Evolutionary conservation across 1,140 invertebrate genomes (phyloP).

Genomic region (Drosophila littoralis): DNA sequence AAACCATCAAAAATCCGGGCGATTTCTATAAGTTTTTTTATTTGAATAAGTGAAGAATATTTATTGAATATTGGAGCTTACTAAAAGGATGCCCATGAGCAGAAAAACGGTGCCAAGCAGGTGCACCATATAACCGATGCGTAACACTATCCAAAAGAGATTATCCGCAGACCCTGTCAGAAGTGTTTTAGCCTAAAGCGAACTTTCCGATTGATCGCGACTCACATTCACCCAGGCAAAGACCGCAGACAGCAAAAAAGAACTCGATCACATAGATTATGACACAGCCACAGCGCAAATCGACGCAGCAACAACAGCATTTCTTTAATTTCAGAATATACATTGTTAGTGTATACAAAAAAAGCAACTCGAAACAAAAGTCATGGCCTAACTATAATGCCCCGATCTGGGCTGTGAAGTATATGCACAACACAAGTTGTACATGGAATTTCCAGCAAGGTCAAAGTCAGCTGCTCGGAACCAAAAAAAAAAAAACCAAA

Average conservation of each 20-base stretch:
- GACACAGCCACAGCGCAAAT: slow-evolving; percentile 25
- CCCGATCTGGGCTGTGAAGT: slow-evolving; percentile 14
- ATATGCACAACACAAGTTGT: slow-evolving; percentile 23
- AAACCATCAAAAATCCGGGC: not conserved
- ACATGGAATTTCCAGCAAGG: slow-evolving; percentile 45
- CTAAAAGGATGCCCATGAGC: slow-evolving; percentile 34
- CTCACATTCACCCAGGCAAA: slow-evolving; percentile 47
- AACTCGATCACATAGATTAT: slow-evolving; percentile 23
- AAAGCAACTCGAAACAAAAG: slow-evolving; percentile 13
- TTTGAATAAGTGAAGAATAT: not conserved
- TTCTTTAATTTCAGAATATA: slow-evolving; percentile 2
- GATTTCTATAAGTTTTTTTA: slow-evolving; percentile 1
- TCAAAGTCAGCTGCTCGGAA: slow-evolving; percentile 65
- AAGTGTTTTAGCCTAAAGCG: too few relatives aligned
- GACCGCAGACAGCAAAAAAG: slow-evolving; percentile 22
- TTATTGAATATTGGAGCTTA: slow-evolving; percentile 4
- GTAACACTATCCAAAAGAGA: not conserved
- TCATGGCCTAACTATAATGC: slow-evolving; percentile 41
- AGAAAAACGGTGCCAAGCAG: slow-evolving; percentile 42
- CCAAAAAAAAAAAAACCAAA: slow-evolving; percentile 47
- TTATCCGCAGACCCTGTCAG: not conserved
- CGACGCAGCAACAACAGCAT: slow-evolving; percentile 28
- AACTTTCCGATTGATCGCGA: slow-evolving; percentile 1
- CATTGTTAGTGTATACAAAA: not conserved
- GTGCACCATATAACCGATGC: slow-evolving; percentile 39